Evolutionary conservation across 2,888 invertebrate species (phyloP).

Genomic region (Cephus rjabovi): DNA sequence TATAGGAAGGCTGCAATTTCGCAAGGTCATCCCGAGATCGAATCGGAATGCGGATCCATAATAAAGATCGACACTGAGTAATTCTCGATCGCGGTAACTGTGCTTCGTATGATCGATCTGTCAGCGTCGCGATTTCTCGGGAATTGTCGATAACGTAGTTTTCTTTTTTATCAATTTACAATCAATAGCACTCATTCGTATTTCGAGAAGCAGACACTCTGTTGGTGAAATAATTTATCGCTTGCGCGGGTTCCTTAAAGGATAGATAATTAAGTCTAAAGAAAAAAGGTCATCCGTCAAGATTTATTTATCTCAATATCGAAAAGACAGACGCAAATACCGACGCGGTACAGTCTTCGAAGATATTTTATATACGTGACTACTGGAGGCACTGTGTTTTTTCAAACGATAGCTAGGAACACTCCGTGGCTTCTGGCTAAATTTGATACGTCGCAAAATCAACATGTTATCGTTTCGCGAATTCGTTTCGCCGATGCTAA

Average conservation of each 20-base stretch:
- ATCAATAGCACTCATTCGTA: no score
- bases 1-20: not conserved
- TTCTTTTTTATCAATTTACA: not conserved
- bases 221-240: not conserved
- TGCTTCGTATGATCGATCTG: not conserved
- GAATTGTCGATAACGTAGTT: not conserved
- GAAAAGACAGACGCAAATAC: not conserved
- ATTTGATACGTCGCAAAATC: not conserved
- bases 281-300: not conserved
- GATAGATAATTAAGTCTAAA: not conserved
- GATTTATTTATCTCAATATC: not conserved
- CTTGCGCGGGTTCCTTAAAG: not conserved
- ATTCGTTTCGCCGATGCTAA: not conserved
- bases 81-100: not conserved
- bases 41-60: not conserved
- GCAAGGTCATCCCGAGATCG: not conserved
- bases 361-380: not conserved
- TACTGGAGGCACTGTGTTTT: not conserved
- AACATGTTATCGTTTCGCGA: not conserved
- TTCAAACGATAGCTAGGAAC: not conserved
- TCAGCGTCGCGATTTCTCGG: not conserved
- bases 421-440: not conserved
- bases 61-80: not conserved
- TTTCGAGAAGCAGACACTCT: no score
- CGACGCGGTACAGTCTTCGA: not conserved